Percentiles rank a stretch among this genome's conserved stretches.
These are phyloP conservation scores for Neolamprologus cancellatus DNA, from an alignment of 2,113 vertebrate genomes.

Conservation along the genomic window DNA sequence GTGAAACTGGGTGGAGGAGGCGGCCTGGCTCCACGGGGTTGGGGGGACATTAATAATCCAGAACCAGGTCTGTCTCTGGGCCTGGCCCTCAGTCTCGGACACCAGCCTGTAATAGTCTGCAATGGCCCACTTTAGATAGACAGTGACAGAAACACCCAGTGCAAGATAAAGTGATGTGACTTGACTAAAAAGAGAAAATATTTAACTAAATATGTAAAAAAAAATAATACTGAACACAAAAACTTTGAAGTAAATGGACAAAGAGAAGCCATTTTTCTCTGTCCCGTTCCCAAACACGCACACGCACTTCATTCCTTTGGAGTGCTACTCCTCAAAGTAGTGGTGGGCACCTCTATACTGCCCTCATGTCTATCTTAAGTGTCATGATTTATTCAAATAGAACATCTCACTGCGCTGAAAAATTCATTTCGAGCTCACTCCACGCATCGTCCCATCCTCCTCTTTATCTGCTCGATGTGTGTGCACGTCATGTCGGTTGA, in stretches of 20 bases:
- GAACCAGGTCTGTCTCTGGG: conserved; percentile 64
- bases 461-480: conserved; percentile 44
- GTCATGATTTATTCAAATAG: conserved; percentile 84
- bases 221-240: neutral
- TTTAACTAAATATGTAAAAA: neutral
- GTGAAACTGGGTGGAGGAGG: conserved; percentile 53
- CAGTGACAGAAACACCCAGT: conserved; percentile 9
- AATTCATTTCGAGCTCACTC: conserved; percentile 74
- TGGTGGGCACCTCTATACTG: conserved; percentile 54
- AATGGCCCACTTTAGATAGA: conserved; percentile 49
- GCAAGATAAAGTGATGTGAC: neutral
- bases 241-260: neutral
- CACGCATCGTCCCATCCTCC: conserved; percentile 68
- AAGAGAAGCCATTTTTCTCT: neutral
- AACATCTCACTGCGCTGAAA: conserved; percentile 82
- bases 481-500: conserved; percentile 69
- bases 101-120: conserved; percentile 23
- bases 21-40: conserved; percentile 59
- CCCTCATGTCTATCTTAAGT: conserved; percentile 75
- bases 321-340: conserved; percentile 50
- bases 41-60: conserved; percentile 90
- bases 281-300: neutral
- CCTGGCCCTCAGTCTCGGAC: conserved; percentile 55
- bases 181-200: neutral
- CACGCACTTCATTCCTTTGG: conserved; percentile 29